These are phyloP conservation scores for Hirudo medicinalis DNA, from an alignment of 1,140 invertebrate genomes.

Conservation along the genomic window DNA sequence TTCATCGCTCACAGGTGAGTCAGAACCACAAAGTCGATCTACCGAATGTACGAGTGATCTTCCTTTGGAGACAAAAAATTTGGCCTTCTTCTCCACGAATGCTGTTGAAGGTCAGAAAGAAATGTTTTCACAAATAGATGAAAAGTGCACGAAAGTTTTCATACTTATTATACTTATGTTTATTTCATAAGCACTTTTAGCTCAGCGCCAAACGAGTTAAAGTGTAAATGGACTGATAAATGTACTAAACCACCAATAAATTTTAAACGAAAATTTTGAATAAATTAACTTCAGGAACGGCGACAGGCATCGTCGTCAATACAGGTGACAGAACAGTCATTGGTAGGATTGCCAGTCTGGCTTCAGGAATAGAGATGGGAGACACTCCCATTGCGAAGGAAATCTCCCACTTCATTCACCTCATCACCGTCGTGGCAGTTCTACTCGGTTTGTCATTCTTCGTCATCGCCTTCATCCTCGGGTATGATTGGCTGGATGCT, in stretches of 20 bases:
- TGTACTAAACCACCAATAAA: no score
- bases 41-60: slow-evolving; percentile 85
- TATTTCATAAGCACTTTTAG: no score
- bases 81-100: slow-evolving; percentile 93
- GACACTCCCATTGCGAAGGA: slow-evolving; percentile 96
- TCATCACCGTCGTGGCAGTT: slow-evolving; percentile 92
- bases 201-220: no score
- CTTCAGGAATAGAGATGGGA: slow-evolving; percentile 86
- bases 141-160: no score
- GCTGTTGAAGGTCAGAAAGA: slow-evolving; percentile 57
- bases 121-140: slow-evolving; percentile 41
- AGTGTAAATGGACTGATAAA: no score
- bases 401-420: slow-evolving; percentile 96
- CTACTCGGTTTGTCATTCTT: slow-evolving; percentile 96
- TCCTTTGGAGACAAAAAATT: slow-evolving; percentile 85
- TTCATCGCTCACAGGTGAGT: slow-evolving; percentile 75
- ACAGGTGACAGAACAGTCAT: slow-evolving; percentile 89
- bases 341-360: slow-evolving; percentile 92
- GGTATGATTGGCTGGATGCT: slow-evolving; percentile 93
- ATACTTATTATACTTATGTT: no score
- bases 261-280: no score
- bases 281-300: slow-evolving; percentile 51
- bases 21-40: slow-evolving; percentile 78
- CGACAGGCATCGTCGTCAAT: slow-evolving; percentile 83
- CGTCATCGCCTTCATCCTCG: slow-evolving; percentile 86